phyloP scores from a whole-genome alignment of 2,797 vertebrate genomes.

The Melanogrammus aeglefinus region DNA sequence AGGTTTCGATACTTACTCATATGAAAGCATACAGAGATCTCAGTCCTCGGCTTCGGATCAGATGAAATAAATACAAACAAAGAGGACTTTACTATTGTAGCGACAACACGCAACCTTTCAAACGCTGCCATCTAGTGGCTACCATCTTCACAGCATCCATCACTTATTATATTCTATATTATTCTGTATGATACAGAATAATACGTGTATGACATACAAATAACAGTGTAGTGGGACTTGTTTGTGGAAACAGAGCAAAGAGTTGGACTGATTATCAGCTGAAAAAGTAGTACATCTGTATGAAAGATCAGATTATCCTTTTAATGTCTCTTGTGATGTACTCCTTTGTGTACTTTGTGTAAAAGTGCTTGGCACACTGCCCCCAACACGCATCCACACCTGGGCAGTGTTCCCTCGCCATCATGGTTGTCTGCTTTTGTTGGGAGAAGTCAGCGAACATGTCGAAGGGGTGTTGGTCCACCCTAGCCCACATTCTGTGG shows the following conservation, averaged over 20 bases:
- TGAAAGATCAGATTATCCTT: not conserved
- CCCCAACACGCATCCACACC: too few relatives aligned
- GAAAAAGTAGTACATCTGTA: not conserved
- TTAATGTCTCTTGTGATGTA: not conserved
- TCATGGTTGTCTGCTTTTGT: too few relatives aligned
- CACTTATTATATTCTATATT: not conserved
- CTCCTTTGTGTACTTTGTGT: not conserved
- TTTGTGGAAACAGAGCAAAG: too few relatives aligned
- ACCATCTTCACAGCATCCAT: not conserved
- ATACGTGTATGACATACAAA: too few relatives aligned
- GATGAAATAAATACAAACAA: not conserved
- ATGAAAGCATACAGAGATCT: not conserved
- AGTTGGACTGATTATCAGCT: not conserved
- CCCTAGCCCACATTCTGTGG: too few relatives aligned
- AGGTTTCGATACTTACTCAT: not conserved
- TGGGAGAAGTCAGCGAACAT: too few relatives aligned
- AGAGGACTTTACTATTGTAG: not conserved
- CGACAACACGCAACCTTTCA: not conserved
- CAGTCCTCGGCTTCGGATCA: not conserved
- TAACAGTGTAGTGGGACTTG: too few relatives aligned
- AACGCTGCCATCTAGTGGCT: not conserved
- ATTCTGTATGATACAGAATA: not conserved
- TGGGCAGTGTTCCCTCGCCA: too few relatives aligned
- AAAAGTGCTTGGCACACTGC: too few relatives aligned
- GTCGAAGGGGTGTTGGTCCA: too few relatives aligned